phyloP scores from a whole-genome alignment of 2,797 vertebrate species.

The Cirrhinus mrigala region DNA sequence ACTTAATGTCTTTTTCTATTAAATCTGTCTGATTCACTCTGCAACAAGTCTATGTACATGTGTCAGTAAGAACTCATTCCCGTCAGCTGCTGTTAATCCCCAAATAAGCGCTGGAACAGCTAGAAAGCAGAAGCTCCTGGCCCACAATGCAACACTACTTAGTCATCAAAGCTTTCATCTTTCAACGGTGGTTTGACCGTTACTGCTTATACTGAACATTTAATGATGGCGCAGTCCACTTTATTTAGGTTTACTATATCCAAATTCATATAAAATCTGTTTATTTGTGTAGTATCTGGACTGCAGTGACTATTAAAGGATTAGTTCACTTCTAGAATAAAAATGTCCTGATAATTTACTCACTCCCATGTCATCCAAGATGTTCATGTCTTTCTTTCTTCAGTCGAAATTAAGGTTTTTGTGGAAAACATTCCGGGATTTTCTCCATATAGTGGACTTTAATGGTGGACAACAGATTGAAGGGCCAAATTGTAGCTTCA shows the following conservation, averaged over 20 bases:
- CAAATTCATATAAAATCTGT: not conserved
- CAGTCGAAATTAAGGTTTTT: too few relatives aligned
- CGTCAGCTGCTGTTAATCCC: conserved; percentile 43
- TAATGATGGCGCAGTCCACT: not conserved
- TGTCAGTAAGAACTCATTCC: conserved; percentile 39
- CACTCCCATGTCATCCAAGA: too few relatives aligned
- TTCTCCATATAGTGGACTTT: too few relatives aligned
- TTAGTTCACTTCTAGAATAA: too few relatives aligned
- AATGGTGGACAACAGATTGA: too few relatives aligned
- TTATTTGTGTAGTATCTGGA: not conserved
- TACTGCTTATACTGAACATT: not conserved
- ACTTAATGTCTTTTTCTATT: conserved; percentile 44
- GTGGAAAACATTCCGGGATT: too few relatives aligned
- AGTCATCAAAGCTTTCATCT: conserved; percentile 36
- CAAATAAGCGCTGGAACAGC: conserved; percentile 4
- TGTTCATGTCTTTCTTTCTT: too few relatives aligned
- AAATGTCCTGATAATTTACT: too few relatives aligned
- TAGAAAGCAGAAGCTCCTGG: conserved; percentile 24
- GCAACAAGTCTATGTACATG: conserved; percentile 45
- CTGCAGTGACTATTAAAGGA: not conserved
- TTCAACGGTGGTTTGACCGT: not conserved
- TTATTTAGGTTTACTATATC: not conserved
- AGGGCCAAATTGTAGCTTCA: too few relatives aligned
- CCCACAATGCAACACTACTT: conserved; percentile 22
- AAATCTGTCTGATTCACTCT: conserved; percentile 52